Evolutionary conservation across 2,888 invertebrate genomes (phyloP).

Genomic region (Apamea epomidion): DNA sequence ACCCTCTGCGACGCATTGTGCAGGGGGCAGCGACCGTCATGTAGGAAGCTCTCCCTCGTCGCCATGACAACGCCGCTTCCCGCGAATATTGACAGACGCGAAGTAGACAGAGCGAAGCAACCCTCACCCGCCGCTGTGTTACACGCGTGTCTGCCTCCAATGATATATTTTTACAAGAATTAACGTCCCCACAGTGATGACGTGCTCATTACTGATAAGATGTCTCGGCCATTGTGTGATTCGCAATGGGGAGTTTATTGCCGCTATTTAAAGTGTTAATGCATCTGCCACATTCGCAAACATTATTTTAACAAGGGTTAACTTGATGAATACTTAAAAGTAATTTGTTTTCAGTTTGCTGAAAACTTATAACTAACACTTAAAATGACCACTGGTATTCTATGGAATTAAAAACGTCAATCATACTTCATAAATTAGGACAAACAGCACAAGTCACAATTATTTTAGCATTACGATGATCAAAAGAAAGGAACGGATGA

Average conservation of each 20-base stretch:
- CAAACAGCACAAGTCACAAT: constrained; percentile 31
- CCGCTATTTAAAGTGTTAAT: constrained; percentile 69
- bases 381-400: not conserved
- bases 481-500: constrained; percentile 78
- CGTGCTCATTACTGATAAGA: constrained; percentile 85
- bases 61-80: constrained; percentile 87
- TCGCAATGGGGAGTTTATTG: constrained; percentile 74
- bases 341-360: constrained; percentile 20
- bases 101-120: constrained; percentile 76
- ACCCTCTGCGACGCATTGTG: constrained; percentile 82
- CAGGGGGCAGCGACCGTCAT: constrained; percentile 84
- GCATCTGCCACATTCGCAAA: constrained; percentile 40
- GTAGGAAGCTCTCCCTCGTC: constrained; percentile 83
- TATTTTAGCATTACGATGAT: constrained; percentile 68
- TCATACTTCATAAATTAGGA: constrained; percentile 21
- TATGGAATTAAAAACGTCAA: constrained; percentile 26
- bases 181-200: constrained; percentile 78
- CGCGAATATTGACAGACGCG: constrained; percentile 86
- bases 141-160: constrained; percentile 76
- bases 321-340: constrained; percentile 26
- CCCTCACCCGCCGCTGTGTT: constrained; percentile 63
- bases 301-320: constrained; percentile 31
- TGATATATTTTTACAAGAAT: constrained; percentile 84
- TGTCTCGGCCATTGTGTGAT: constrained; percentile 77
- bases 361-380: not conserved